Evolutionary conservation across 1,140 invertebrate genomes (phyloP), one percentile per base, ranked within the genome.

Genomic region (Zophobas morio): DNA sequence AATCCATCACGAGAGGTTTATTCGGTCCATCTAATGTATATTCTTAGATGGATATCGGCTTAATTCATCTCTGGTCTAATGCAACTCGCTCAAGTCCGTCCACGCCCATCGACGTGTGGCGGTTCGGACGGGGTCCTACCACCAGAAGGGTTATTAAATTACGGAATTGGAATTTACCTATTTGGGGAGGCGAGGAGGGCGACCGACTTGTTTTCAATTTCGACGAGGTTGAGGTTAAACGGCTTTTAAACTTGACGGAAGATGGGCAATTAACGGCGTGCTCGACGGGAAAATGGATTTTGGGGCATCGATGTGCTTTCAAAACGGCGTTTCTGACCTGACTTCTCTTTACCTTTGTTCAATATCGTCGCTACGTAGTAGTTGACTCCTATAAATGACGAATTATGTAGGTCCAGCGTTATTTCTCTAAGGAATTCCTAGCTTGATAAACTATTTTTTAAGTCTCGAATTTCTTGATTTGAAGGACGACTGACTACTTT

Each of bases 31-130:
- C 71, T 74, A 74, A 74, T 74, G 51, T 74, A 56, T 74, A 74
- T 54, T 74, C 39, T 74, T 74, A 74, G 71, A 74, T 74, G 71
- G 71, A 74, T 74, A 74, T 74, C 71, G 71, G 71, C 71, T 74
- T 74, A 54, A 74, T 74, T 74, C 71, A 74, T 74, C 71, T 74
- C 60, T 66, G 60, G 37, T 66, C 60, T 66, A 66, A 66, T 66
- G 60, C 60, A 66, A 66, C 37, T 63, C 37, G 57, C 57, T 40
- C 60, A 42, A 42, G 60, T 66, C 60, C 60, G 42, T 66, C 60
- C 60, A 66, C 60, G 60, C 60, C 60, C 60, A 66, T 66, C n/a
- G 60, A 66, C 60, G 60, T 66, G 60, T 66, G 60, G 60, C 60
- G 33, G 20, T 66, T 33, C 40, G 42, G 39, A 42, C 60, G 39